Evolutionary conservation across 2,113 vertebrate genomes (phyloP), one percentile per base, ranked within the genome.

Genomic region (Labrus mixtus): DNA sequence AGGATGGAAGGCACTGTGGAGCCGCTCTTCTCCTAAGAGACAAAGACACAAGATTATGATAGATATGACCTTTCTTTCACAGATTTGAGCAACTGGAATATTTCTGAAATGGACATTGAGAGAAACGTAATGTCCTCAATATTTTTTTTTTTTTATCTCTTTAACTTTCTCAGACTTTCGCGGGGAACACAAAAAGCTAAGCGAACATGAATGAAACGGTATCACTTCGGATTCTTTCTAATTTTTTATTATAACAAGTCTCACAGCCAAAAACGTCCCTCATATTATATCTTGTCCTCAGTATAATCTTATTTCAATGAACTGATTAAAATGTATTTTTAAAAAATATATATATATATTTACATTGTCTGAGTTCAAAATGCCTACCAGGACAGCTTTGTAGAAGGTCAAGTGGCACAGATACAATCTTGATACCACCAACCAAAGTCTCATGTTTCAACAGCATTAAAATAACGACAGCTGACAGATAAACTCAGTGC

Each of bases 1-100:
- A 99, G 91, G 86, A 99, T 99, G 75, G 98, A 99, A 19, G 98
- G 97, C 73, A 99, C 97, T 0, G 97, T 98, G 82, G 98, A 99
- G 72, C 97, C 98, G 0, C 98, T 99, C 91, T 96, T 97, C 81
- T 99, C 98, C 98, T 99, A 83, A 50, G 50, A 0, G 8, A 6
- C 8, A 39, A 4, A 29, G 10, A 10, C 25, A 63, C 20, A 36
- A 56, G 37, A 56, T 29, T 13, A 13, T 8, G 5, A 23, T 4
- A 13, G 36, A 3, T 1, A 51, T n/a, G 25, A 8, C 10, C 39
- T 23, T 53, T 17, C 45, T 57, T 36, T 23, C 20, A 20, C 23
- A 45, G 36, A 46, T 7, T 2, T 45, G 25, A 45, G 16, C 6
- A 20, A 20, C 55, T 19, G 12, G 7, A 23, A 10, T 6, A 22